These are phyloP conservation scores for Lipotes vexillifer DNA, from an alignment of 2,113 vertebrate genomes.

Conservation along the genomic window DNA sequence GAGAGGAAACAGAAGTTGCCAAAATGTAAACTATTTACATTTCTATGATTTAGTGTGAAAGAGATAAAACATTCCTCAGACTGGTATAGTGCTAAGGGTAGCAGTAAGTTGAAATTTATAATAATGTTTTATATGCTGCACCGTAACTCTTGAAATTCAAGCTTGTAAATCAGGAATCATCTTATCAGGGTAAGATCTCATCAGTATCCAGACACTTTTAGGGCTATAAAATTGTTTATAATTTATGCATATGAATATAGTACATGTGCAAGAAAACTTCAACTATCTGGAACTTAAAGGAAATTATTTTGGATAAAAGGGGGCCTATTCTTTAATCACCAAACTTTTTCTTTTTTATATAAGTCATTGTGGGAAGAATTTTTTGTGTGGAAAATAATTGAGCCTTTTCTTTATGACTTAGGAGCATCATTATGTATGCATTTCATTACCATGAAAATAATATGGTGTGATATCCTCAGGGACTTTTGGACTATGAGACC, in stretches of 20 bases:
- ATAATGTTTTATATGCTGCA: slow-evolving; percentile 39
- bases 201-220: slow-evolving; percentile 68
- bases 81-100: slow-evolving; percentile 53
- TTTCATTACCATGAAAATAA: slow-evolving; percentile 66
- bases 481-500: slow-evolving; percentile 12
- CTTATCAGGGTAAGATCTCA: slow-evolving; percentile 59
- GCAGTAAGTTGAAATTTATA: slow-evolving; percentile 47
- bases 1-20: slow-evolving; percentile 62
- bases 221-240: slow-evolving; percentile 58
- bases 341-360: slow-evolving; percentile 46
- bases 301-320: slow-evolving; percentile 43
- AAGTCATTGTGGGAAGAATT: slow-evolving; percentile 39
- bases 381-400: slow-evolving; percentile 32
- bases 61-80: slow-evolving; percentile 65
- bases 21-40: slow-evolving; percentile 70
- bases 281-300: slow-evolving; percentile 43
- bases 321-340: slow-evolving; percentile 25
- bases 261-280: slow-evolving; percentile 35
- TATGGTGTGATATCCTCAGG: slow-evolving; percentile 25
- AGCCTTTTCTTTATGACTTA: slow-evolving; percentile 62
- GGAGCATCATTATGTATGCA: slow-evolving; percentile 55
- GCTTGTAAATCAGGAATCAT: slow-evolving; percentile 60
- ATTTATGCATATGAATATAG: slow-evolving; percentile 57
- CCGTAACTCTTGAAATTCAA: slow-evolving; percentile 64
- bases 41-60: slow-evolving; percentile 57